A percentile compares a stretch with the other conserved stretches of the same genome.
These are phyloP conservation scores for Pocota personata DNA, from an alignment of 2,888 invertebrate species.

Conservation along the genomic window DNA sequence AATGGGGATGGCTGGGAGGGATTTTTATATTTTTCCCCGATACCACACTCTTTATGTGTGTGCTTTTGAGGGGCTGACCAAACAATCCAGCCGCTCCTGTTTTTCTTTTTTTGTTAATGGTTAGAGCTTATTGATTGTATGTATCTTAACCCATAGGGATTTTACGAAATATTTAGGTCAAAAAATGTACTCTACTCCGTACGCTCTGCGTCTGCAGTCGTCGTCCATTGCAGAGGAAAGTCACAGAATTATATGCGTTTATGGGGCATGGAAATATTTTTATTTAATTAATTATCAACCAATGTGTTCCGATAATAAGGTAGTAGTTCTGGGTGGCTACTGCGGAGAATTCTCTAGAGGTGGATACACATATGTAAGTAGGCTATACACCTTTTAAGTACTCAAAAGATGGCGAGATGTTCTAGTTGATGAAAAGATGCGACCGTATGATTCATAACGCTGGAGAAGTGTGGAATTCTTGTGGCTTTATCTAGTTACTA, in stretches of 20 bases:
- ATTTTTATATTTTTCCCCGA: constrained; percentile 3
- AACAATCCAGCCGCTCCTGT: constrained; percentile 19
- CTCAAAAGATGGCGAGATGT: too few species aligned
- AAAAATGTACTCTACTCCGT: neutral
- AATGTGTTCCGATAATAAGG: neutral
- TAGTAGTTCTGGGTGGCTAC: neutral
- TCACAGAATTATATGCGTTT: neutral
- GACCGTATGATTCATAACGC: too few species aligned
- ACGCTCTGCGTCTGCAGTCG: neutral
- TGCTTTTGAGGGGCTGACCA: neutral
- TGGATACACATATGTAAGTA: too few species aligned
- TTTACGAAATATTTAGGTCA: constrained; percentile 22
- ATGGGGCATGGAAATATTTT: neutral
- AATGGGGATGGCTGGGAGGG: constrained; percentile 26
- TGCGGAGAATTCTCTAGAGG: too few species aligned
- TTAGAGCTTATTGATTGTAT: constrained; percentile 9
- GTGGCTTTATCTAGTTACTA: too few species aligned
- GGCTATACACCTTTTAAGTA: too few species aligned
- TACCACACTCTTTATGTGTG: neutral
- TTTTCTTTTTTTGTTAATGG: constrained; percentile 9
- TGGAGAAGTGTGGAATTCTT: too few species aligned
- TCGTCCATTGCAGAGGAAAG: neutral
- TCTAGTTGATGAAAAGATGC: too few species aligned
- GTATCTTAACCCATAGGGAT: constrained; percentile 7
- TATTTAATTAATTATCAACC: neutral